Percentiles rank a stretch among this genome's conserved stretches.
Conservation (phyloP, 1,140 invertebrate genomes). For the Batillaria attramentaria region DNA sequence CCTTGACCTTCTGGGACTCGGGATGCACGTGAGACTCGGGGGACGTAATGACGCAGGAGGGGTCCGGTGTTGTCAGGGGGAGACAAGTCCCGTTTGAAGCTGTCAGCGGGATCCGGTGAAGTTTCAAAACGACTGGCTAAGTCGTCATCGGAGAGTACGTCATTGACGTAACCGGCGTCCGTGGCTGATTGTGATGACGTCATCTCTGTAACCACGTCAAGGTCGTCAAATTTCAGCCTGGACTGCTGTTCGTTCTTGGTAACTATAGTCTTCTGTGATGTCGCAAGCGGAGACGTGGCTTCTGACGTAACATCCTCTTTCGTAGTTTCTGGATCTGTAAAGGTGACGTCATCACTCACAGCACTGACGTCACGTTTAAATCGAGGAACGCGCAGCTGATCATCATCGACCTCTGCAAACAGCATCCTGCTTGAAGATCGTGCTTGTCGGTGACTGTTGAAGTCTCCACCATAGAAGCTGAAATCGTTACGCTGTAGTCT, state of each 20-base stretch:
- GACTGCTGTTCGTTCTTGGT: no score
- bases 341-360: background rate
- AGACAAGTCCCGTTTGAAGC: slow-evolving; percentile 1
- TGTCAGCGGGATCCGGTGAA: background rate
- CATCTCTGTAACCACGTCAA: no score
- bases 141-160: background rate
- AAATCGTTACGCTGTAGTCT: no score
- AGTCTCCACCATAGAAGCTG: no score
- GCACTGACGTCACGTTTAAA: background rate
- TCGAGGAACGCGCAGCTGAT: no score
- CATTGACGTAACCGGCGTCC: background rate
- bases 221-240: no score
- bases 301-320: background rate
- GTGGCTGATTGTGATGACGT: background rate
- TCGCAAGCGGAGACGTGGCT: background rate
- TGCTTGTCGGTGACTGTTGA: background rate
- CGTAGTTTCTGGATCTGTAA: background rate
- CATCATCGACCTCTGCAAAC: no score
- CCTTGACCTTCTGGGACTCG: slow-evolving; percentile 19
- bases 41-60: background rate
- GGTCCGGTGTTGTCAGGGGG: background rate
- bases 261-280: no score
- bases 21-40: background rate
- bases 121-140: background rate
- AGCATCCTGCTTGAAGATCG: background rate